Evolutionary conservation across 2,797 vertebrate genomes (phyloP).

Genomic region (Pagetopsis macropterus): DNA sequence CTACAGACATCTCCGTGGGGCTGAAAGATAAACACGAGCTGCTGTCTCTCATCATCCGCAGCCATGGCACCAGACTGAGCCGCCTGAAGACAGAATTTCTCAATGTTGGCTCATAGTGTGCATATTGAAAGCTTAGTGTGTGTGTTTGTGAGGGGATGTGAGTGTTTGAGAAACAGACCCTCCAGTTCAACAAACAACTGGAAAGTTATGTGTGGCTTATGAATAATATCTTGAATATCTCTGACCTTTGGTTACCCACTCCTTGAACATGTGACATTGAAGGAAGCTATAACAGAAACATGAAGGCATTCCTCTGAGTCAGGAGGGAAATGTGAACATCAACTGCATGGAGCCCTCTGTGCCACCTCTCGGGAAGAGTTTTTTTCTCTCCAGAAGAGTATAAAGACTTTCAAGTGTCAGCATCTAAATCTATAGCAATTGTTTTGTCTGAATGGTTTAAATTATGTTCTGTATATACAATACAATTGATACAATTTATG

Average conservation of each 20-base stretch:
- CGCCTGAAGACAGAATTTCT: constrained; percentile 92
- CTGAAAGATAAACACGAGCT: constrained; percentile 94
- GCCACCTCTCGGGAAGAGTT: constrained; percentile 35
- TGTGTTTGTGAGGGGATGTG: constrained; percentile 1
- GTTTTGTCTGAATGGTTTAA: constrained; percentile 31
- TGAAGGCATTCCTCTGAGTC: constrained; percentile 61
- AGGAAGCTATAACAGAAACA: constrained; percentile 52
- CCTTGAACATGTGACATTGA: constrained; percentile 43
- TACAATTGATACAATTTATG: constrained; percentile 50
- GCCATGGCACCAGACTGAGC: constrained; percentile 92
- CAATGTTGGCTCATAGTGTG: constrained; percentile 77
- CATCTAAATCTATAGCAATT: constrained; percentile 4
- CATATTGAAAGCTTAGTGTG: constrained; percentile 4
- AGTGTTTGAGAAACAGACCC: constrained; percentile 8
- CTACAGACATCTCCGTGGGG: constrained; percentile 87
- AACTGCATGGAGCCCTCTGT: constrained; percentile 32
- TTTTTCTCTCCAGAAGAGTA: constrained; percentile 17
- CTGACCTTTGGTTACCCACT: constrained; percentile 40
- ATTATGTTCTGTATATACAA: constrained; percentile 23
- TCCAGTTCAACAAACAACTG: constrained; percentile 57
- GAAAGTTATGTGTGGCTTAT: constrained; percentile 54
- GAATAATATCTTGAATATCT: constrained; percentile 34
- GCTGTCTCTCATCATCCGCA: constrained; percentile 92
- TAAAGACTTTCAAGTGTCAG: not conserved
- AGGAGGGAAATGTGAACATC: constrained; percentile 49